Conservation (phyloP, 2,888 invertebrate species). For the Diadromus collaris region DNA sequence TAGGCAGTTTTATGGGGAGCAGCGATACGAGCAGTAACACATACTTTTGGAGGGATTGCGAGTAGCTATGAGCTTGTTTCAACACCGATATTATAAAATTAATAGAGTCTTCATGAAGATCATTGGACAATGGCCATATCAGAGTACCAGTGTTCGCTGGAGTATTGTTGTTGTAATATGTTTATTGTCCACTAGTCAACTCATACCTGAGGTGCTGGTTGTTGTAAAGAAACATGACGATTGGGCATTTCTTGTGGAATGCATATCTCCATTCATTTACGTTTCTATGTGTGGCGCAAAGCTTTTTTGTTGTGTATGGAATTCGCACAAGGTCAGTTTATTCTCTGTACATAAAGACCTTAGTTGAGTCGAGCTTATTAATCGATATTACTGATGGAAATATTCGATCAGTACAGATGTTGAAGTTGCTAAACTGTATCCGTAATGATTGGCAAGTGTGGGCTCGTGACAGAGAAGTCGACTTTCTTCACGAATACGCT, state of each 20-base stretch:
- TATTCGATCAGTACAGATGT: slow-evolving; percentile 7
- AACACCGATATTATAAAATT: slow-evolving; percentile 33
- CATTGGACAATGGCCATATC: slow-evolving; percentile 48
- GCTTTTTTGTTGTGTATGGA: neutral
- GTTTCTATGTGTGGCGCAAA: neutral
- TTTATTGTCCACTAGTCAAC: neutral
- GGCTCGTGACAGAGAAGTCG: slow-evolving; percentile 23
- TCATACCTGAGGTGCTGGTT: neutral
- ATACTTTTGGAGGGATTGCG: neutral
- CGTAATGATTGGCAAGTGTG: slow-evolving; percentile 36
- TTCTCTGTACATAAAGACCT: neutral
- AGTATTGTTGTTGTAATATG: neutral
- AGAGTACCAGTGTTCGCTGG: neutral
- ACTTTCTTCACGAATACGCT: too few species aligned
- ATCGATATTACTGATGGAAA: neutral
- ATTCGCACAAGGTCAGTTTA: neutral
- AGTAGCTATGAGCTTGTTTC: slow-evolving; percentile 32
- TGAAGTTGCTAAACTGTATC: slow-evolving; percentile 21
- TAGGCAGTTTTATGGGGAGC: neutral
- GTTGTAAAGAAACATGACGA: neutral
- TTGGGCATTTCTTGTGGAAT: neutral
- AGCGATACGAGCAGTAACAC: neutral
- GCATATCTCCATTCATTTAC: neutral
- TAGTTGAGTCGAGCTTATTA: neutral
- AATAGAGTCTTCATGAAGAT: slow-evolving; percentile 30